Base-by-base conservation (phyloP, 2,797 vertebrate genomes). In the Sorex maritimensis region DNA sequence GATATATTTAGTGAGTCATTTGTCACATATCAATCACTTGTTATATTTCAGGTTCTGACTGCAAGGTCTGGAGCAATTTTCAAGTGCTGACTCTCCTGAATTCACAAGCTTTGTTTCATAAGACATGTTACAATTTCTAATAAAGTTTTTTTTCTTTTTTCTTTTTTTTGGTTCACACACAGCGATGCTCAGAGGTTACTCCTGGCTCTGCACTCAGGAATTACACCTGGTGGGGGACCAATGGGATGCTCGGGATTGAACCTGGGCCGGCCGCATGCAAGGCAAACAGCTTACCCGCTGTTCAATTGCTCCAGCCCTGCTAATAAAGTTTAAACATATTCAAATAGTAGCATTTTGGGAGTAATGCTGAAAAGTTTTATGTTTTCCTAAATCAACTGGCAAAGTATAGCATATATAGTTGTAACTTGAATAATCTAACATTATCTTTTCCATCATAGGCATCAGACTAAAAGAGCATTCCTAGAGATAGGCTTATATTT, bases 371-470 rank as follows among this genome's bases (percentile, higher is more conserved):
- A 41, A 90, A 38, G 23, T 73, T 92, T 86, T 81, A 67, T 84
- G 52, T 67, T 23, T 90, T 94, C 71, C 23, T 69, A 79, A 91
- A 61, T 80, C 41, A 78, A 21, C 72, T 11, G 58, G 17, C 34
- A 11, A 17, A 81, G 38, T 71, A 3, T 88, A 61, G 19, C 26
- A n/a, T 19, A 11, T 63, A 65, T 69, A 46, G 34, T 24, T 91
- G 67, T 19, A 86, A 12, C 34, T 49, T 14, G 6, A 63, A 52
- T 84, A 73, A 67, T 4, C 14, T 72, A 80, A 49, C 24, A 78
- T 55, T 24, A 78, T 12, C 44, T 38, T 74, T 63, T 75, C 61
- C 77, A 23, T 80, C 44, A 8, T 90, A 13, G 68, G 68, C 77
- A 75, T 17, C 21, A 72, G 41, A 26, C 13, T 71, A 26, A 63